Base-by-base conservation (phyloP, 2,797 vertebrate species). In the Rhincodon typus region DNA sequence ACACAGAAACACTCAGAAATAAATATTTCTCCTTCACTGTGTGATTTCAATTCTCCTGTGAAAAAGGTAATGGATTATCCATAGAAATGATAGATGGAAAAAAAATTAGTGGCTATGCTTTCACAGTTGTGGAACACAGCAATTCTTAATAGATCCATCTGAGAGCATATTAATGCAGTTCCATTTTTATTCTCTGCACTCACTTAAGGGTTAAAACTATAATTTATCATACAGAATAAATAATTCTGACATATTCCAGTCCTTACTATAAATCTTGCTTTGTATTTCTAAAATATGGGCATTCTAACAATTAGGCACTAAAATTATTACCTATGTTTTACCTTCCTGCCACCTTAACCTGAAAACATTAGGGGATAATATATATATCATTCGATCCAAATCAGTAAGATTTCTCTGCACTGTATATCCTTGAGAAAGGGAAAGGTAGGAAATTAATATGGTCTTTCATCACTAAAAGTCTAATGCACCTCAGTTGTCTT, bases 381-480 rank as follows among this genome's bases (percentile, higher is more conserved):
- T 34, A 91, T 53, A 72, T 70, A 95, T 95, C 72, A 95, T 77
- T 94, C 38, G 42, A 77, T 77, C 67, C 70, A 95, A 72, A 46
- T 95, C 69, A 95, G 94, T 95, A n/a, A 95, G 69, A 95, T 34
- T 74, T 94, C 69, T 74, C 94, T 77, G 69, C 50, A 50, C 46
- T 50, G 94, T 27, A 50, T 77, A 95, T 95, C 94, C 94, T 77
- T 95, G 46, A 74, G 67, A 95, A 95, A 77, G 46, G 30, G 19
- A 95, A 95, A 95, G 94, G 72, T 95, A 95, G 94, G 94, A 95
- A 95, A 95, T 74, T 72, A 95, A 53, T 95, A 72, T 10, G 13
- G 6, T 95, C 70, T 95, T 77, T 95, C 5, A 15, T 95, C 70
- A 72, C 94, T 8, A 77, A 21, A 10, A 94, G 6, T 50, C 72